These are phyloP conservation scores for Okamejei kenojei DNA, from an alignment of 2,797 vertebrate genomes.

Conservation along the genomic window DNA sequence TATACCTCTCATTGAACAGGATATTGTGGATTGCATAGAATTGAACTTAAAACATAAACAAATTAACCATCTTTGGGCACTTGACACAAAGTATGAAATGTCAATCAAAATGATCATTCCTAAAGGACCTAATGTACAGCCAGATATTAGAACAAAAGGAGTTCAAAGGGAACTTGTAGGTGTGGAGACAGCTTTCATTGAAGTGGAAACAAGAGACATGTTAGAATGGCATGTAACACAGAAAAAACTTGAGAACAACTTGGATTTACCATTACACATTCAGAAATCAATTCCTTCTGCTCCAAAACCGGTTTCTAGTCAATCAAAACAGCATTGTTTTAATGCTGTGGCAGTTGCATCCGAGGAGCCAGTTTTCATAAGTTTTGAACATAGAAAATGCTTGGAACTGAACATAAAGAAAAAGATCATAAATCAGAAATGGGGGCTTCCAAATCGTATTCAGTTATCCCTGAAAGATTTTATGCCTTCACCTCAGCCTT, in stretches of 20 bases:
- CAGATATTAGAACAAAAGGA: neutral
- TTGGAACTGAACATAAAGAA: slow-evolving; percentile 19
- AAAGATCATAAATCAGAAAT: slow-evolving; percentile 28
- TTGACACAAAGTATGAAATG: neutral
- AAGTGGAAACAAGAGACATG: neutral
- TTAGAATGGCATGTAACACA: neutral
- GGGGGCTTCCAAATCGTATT: slow-evolving; percentile 6
- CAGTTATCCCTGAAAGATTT: neutral
- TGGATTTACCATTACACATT: neutral
- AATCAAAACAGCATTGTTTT: neutral
- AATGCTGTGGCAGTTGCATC: neutral
- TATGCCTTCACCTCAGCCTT: neutral
- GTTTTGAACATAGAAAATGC: neutral
- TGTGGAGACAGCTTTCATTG: neutral
- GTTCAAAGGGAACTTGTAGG: neutral
- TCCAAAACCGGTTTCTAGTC: neutral
- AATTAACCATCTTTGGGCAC: neutral
- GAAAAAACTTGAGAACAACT: neutral
- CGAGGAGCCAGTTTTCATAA: neutral
- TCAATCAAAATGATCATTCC: slow-evolving; percentile 1
- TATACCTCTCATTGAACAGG: slow-evolving; percentile 28
- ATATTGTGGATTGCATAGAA: neutral
- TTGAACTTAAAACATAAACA: slow-evolving; percentile 32
- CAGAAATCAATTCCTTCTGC: neutral
- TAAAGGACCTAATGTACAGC: neutral